Base-by-base conservation (phyloP, 2,113 vertebrate genomes). In the Propithecus coquereli region DNA sequence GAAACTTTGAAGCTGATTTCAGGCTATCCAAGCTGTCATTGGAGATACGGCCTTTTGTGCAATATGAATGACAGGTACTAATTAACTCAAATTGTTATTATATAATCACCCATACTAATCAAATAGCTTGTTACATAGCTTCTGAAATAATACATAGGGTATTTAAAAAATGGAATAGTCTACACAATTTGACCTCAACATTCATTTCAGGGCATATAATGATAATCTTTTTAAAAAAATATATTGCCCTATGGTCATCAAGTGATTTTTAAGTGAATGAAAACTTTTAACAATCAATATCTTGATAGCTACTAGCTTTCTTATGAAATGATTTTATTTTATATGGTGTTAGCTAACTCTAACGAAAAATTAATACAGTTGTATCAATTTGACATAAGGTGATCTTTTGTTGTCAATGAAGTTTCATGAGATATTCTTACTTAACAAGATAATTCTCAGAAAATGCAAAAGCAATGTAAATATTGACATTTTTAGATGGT, bases 71-170 rank as follows among this genome's bases (percentile, higher is more conserved):
- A 37, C 32, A 90, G 63, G 11, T 50, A 91, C 65, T 68, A 94
- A 91, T 94, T 50, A 94, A 63, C 25, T 88, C 22, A 89, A 63
- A 50, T n/a, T 86, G 3, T 73, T 89, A 89, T 93, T 50, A 54
- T 90, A 66, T 91, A 73, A 68, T 77, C 14, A 68, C 11, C 12
- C 9, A 12, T 23, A 43, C 1, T 95, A 85, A 71, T 87, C 54
- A 95, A 93, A 83, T 3, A 2, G 1, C 40, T 91, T 94, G 54
- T 85, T 91, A 66, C 25, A 54, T 68, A n/a, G 45, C 1, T 47
- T 52, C 54, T 81, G 27, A 87, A 91, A 54, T 79, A 47, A 91
- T 25, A 37, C 8, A 32, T 71, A n/a, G 5, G 2, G 17, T 12
- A 73, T 66, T 91, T 89, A 30, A 68, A 59, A 76, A 94, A 68